Evolutionary conservation across 2,113 vertebrate species (phyloP), one percentile per base, ranked within the genome.

Genomic region (Potamarius usumacintae): DNA sequence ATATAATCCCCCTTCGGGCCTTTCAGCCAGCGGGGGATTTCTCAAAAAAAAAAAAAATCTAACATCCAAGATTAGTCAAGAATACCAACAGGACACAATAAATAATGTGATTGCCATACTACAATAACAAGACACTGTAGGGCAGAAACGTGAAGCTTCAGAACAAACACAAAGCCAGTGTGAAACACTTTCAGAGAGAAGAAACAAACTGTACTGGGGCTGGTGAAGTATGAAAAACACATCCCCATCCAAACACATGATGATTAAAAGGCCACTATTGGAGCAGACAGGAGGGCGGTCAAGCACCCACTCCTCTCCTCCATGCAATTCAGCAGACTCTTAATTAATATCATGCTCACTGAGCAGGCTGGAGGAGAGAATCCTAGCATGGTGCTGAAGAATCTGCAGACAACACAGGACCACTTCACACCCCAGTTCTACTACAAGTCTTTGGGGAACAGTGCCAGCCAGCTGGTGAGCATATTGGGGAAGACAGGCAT

Each of bases 391-490:
- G 52, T 60, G 57, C 15, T 79, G 62, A 63, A 65, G 85, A 62
- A 67, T 74, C 14, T 11, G 62, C 58, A 85, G 84, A 77, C 2
- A 62, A 67, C 63, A 53, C 71, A 48, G 9, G 34, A 0, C 53
- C 52, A 79, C 63, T 90, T 89, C 63, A 87, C 82, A 88, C 89
- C 67, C 72, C 7, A 57, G 62, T 17, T 67, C 58, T 12, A 57
- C 10, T 2, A 57, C 53, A 85, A 22, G 53, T 63, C 82, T 85
- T 65, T 22, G 42, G 58, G 71, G 80, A 50, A 82, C n/a, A 12
- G 72, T 42, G 89, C 88, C 82, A 85, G 34, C 62, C 81, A 52
- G 84, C 86, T 85, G 85, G 42, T 4, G 63, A 14, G 74, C 62
- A 87, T 69, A 22, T 85, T 71, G 80, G 52, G 2, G 65, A 69